phyloP scores from a whole-genome alignment of 2,888 invertebrate genomes.

The Encarsia formosa region DNA sequence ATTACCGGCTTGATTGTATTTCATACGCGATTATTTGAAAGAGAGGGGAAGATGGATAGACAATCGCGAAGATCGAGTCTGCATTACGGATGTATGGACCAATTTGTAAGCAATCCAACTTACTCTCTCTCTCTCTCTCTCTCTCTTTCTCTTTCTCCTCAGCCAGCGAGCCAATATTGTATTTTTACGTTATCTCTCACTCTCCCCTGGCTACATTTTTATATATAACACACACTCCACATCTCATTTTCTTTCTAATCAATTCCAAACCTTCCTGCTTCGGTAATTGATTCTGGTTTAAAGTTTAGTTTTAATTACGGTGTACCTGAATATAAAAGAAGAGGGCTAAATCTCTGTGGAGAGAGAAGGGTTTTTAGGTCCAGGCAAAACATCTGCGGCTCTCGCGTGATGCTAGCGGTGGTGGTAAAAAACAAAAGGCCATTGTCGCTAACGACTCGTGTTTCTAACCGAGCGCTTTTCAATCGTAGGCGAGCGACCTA shows the following conservation, averaged over 20 bases:
- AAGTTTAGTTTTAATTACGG: too few relatives aligned
- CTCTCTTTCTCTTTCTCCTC: too few relatives aligned
- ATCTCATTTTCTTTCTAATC: conserved; percentile 1
- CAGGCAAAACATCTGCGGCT: too few relatives aligned
- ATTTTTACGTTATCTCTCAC: conserved; percentile 45
- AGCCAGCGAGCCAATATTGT: conserved; percentile 45
- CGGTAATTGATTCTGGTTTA: too few relatives aligned
- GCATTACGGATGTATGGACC: conserved; percentile 51
- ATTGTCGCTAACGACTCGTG: conserved; percentile 53
- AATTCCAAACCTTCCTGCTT: background rate
- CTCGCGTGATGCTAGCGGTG: too few relatives aligned
- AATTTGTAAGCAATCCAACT: conserved; percentile 53
- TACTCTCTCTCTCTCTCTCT: too few relatives aligned
- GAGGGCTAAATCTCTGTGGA: too few relatives aligned
- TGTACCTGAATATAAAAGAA: too few relatives aligned
- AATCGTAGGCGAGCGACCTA: conserved; percentile 46
- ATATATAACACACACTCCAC: conserved; percentile 18
- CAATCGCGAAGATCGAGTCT: conserved; percentile 40
- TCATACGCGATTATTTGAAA: too few relatives aligned
- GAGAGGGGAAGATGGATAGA: too few relatives aligned
- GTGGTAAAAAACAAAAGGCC: conserved; percentile 50
- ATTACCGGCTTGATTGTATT: too few relatives aligned
- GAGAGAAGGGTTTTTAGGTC: too few relatives aligned
- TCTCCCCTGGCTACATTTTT: conserved; percentile 20
- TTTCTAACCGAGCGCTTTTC: conserved; percentile 52